Percentiles rank a stretch among this genome's conserved stretches.
phyloP scores from a whole-genome alignment of 92 coral and sea anemone species.

The Pocillopora meandrina region DNA sequence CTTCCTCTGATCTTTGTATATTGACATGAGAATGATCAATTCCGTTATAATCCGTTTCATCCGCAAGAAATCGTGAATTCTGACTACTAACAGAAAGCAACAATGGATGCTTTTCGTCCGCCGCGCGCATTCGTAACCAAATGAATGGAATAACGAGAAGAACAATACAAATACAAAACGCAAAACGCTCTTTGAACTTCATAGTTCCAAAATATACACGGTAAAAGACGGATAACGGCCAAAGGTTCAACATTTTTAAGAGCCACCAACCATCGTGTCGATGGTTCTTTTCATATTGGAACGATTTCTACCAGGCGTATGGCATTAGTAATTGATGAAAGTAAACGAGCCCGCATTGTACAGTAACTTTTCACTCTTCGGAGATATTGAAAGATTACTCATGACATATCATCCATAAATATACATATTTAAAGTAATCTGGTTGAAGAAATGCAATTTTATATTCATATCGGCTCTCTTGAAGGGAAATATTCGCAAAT shows the following conservation, averaged over 20 bases:
- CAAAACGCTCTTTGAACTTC: conserved; percentile 88
- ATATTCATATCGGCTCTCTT: no score
- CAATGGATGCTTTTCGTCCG: conserved; percentile 51
- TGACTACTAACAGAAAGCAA: conserved; percentile 6
- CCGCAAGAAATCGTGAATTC: conserved; percentile 42
- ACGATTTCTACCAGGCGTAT: conserved; percentile 70
- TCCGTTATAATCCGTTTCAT: conserved; percentile 68
- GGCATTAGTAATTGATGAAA: conserved; percentile 24
- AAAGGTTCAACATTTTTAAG: conserved; percentile 28
- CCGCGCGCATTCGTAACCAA: conserved; percentile 66
- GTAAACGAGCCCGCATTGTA: conserved; percentile 18
- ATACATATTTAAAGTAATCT: no score
- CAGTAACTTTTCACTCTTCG: no score
- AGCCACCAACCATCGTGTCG: conserved; percentile 4
- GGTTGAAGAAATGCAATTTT: no score
- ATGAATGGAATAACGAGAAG: conserved; percentile 66
- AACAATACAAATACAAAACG: conserved; percentile 57
- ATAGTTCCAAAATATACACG: conserved; percentile 62
- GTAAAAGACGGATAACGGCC: conserved; percentile 30
- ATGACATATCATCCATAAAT: no score
- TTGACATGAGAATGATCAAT: conserved; percentile 69
- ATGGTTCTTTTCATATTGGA: conserved; percentile 18
- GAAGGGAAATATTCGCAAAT: no score
- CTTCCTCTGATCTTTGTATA: conserved; percentile 25
- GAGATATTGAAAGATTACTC: no score